Evolutionary conservation across 2,888 invertebrate genomes (phyloP), one percentile per base, ranked within the genome.

Genomic region (Drosophila crucigera): DNA sequence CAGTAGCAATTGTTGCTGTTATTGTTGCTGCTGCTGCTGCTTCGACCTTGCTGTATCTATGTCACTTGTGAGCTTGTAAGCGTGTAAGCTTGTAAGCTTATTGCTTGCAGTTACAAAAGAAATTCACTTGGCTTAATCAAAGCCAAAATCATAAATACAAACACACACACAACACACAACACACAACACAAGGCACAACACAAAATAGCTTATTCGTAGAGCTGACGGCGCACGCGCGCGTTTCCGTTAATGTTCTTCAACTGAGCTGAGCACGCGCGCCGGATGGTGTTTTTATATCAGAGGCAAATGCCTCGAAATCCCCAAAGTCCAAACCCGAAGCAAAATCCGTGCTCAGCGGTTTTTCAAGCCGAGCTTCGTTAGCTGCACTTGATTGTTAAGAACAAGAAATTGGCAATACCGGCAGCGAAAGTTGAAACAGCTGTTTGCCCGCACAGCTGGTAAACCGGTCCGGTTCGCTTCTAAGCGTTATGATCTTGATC

Each of bases 251-350:
- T 73, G 80, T 82, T 89, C 86, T 89, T 70, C 89, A 83, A 87
- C 86, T 87, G 90, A 90, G 33, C 71, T 85, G 77, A 90, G 88
- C 90, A 88, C 90, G 89, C 85, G 89, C 80, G 74, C 78, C 78
- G 83, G 85, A 75, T 76, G 82, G 70, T 62, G 81, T 80, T 86
- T 84, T 75, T 86, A 90, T 86, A 86, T 78, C 68, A 63, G 69
- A 47, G 47, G 50, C 22, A 28, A 30, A 55, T 56, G 56, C 56
- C 31, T 58, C 25, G 19, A 4, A 54, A 70, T 19, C 31, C 37
- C 31, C 37, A 43, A 63, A 39, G 41, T 58, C 47, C 62, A n/a
- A n/a, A 33, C 37, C 49, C 53, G 76, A 41, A 68, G 49, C 47
- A 14, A n/a, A 56, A 41, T 56, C 56, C 39, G 56, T 56, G 30